These are phyloP conservation scores for Caloenas nicobarica DNA, from an alignment of 2,113 vertebrate species.

Conservation along the genomic window DNA sequence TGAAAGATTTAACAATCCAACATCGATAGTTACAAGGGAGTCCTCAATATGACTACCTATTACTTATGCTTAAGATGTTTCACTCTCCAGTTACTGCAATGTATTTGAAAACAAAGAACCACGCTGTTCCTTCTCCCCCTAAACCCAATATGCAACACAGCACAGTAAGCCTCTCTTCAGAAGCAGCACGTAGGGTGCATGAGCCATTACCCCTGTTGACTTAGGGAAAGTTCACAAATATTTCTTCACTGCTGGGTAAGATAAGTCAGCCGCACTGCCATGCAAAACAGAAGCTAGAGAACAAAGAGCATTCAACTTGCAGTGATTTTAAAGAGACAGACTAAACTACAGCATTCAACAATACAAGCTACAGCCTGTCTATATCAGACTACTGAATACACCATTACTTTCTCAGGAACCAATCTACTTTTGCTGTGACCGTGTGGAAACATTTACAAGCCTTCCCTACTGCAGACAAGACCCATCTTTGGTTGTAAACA, in stretches of 20 bases:
- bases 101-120: background rate
- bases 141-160: background rate
- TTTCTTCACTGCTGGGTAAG: conserved; percentile 20
- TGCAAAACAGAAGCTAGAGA: background rate
- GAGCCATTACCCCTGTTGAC: conserved; percentile 2
- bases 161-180: background rate
- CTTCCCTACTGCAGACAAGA: background rate
- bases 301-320: conserved; percentile 33
- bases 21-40: background rate
- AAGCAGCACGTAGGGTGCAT: background rate
- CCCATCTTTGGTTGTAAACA: background rate
- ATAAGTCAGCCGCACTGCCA: background rate
- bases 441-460: background rate
- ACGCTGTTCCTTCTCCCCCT: background rate
- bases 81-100: background rate
- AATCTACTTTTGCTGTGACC: background rate
- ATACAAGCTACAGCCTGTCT: background rate
- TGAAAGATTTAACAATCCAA: background rate
- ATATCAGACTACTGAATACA: background rate
- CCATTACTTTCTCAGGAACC: background rate
- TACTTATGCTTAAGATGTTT: background rate
- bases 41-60: background rate
- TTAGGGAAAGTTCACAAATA: conserved; percentile 58
- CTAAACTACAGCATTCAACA: background rate
- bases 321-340: background rate